Base-by-base conservation (phyloP, 2,888 invertebrate genomes). In the Megalurothrips usitatus region DNA sequence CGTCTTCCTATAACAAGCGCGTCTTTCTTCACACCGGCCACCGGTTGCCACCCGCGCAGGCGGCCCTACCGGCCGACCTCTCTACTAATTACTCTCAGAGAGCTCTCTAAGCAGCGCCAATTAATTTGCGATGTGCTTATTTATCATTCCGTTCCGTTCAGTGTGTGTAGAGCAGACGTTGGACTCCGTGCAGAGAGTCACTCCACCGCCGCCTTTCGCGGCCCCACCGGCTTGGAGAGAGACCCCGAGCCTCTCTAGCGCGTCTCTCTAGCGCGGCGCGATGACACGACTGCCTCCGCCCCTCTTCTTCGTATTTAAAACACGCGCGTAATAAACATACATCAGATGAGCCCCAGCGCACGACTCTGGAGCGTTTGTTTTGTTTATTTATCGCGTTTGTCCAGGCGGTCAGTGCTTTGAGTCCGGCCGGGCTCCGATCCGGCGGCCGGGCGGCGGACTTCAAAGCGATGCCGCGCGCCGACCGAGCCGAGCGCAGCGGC, bases 361-460 rank as follows among this genome's bases (percentile, higher is more conserved):
- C 68, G 68, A 75, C 23, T 75, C 68, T 11, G 23, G 26, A 75
- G 26, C 26, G 68, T 75, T 75, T 26, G 68, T 75, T 75, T 75
- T 75, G 68, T 75, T 75, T 75, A 75, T 75, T 75, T 75, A 75
- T 75, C 68, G 11, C n/a, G 68, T 75, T 75, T 75, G 68, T 26
- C 68, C 68, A 43, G 34, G 34, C 34, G 34, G 34, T 19, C 52
- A 52, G 19, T 11, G 58, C 4, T 26, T 26, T 23, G 68, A 26
- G 68, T 75, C 68, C 68, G 26, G 68, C 26, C 68, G 68, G 58
- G 68, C 26, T 17, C 58, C 26, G 68, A 26, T 68, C 68, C 68
- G 26, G 68, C 11, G 12, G 68, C 68, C 23, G 23, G 68, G 23
- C 68, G 68, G 68, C 23, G 68, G 12, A 75, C 68, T 75, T 75